phyloP scores from a whole-genome alignment of 92 coral and sea anemone species.

The Parazoanthus darwini region DNA sequence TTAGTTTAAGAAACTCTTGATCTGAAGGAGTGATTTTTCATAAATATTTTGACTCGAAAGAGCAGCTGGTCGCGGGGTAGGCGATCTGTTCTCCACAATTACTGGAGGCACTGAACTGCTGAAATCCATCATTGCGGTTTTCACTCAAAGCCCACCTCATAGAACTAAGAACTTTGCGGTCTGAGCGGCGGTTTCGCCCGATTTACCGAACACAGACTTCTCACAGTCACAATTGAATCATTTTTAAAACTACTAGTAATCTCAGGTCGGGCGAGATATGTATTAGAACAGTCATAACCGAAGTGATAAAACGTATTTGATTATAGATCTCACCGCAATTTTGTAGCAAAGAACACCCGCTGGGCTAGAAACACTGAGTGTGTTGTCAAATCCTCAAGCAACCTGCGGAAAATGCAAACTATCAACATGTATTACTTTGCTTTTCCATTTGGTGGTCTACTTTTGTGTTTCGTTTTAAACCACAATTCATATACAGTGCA shows the following conservation, averaged over 20 bases:
- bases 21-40: background rate
- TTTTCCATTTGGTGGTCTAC: background rate
- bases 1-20: background rate
- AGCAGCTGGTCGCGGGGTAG: slow-evolving; percentile 2
- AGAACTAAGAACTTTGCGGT: background rate
- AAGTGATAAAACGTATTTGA: too few relatives aligned
- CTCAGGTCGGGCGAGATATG: background rate
- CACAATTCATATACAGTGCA: too few relatives aligned
- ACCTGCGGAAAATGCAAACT: background rate
- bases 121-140: background rate
- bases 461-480: background rate
- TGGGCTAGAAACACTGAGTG: background rate
- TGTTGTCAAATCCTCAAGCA: background rate
- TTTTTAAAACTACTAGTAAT: too few relatives aligned
- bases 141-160: slow-evolving; percentile 18
- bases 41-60: background rate
- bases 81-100: background rate
- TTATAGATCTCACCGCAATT: background rate
- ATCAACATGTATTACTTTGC: background rate
- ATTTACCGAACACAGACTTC: background rate
- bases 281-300: background rate
- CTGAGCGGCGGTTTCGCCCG: background rate
- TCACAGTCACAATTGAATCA: background rate
- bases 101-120: slow-evolving; percentile 9
- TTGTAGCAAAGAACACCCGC: background rate